phyloP scores from a whole-genome alignment of 2,888 invertebrate genomes.

The Ormyrus pomaceus region DNA sequence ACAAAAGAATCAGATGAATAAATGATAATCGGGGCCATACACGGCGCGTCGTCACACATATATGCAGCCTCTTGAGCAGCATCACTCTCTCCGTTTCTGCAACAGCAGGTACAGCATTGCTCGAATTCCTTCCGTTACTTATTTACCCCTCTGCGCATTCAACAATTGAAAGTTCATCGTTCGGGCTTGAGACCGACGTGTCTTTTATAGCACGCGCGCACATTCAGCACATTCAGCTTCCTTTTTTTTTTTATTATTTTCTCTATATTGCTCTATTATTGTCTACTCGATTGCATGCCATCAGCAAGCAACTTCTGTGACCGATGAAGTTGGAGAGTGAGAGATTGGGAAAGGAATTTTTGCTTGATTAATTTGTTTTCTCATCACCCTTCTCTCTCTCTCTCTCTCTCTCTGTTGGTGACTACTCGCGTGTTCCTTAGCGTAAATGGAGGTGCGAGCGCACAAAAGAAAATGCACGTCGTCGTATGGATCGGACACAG shows the following conservation, averaged over 20 bases:
- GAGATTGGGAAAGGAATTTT: not conserved
- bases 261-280: conserved; percentile 46
- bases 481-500: conserved; percentile 40
- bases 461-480: conserved; percentile 46
- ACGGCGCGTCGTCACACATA: conserved; percentile 14
- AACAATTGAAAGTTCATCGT: conserved; percentile 25
- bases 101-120: conserved; percentile 15
- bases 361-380: too few relatives aligned
- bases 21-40: conserved; percentile 21
- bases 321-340: conserved; percentile 14
- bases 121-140: conserved; percentile 2
- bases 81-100: conserved; percentile 31
- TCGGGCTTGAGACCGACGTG: conserved; percentile 12
- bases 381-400: too few relatives aligned
- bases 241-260: conserved; percentile 43
- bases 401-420: not conserved
- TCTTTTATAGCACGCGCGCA: conserved; percentile 24
- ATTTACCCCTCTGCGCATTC: conserved; percentile 4
- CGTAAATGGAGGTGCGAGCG: not conserved
- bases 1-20: conserved; percentile 39
- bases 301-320: conserved; percentile 13
- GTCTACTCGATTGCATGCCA: conserved; percentile 41
- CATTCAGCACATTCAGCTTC: conserved; percentile 39
- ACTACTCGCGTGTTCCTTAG: conserved; percentile 6
- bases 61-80: conserved; percentile 18